Percentiles rank a stretch among this genome's conserved stretches.
phyloP scores from a whole-genome alignment of 2,888 invertebrate species.

The Crocallis elinguaria region DNA sequence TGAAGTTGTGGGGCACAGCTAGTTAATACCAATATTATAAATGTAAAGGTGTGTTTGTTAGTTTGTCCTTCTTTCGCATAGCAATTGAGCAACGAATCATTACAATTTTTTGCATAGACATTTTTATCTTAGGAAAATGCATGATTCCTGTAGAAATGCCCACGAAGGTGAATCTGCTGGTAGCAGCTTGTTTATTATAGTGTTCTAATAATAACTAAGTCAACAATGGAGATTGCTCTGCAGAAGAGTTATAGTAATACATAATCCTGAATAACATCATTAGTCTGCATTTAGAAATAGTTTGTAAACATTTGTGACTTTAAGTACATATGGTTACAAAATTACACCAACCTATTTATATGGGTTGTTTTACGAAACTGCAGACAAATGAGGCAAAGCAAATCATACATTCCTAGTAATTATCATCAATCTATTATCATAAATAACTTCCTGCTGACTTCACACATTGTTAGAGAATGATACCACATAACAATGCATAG shows the following conservation, averaged over 20 bases:
- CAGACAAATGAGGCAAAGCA: constrained; percentile 16
- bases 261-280: constrained; percentile 28
- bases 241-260: constrained; percentile 7
- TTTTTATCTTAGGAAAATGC: too few species aligned
- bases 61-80: too few species aligned
- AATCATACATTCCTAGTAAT: constrained; percentile 26
- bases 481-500: constrained; percentile 10
- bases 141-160: too few species aligned
- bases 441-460: constrained; percentile 37
- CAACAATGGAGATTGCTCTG: neutral
- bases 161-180: too few species aligned
- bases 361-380: neutral
- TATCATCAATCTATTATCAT: constrained; percentile 32
- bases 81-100: too few species aligned
- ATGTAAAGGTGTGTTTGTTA: too few species aligned
- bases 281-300: constrained; percentile 3
- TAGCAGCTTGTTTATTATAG: neutral
- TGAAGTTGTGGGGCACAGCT: too few species aligned
- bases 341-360: neutral
- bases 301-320: neutral
- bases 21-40: too few species aligned
- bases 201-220: neutral
- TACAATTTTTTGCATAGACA: too few species aligned
- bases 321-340: constrained; percentile 6
- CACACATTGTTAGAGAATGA: constrained; percentile 11